Evolutionary conservation across 2,888 invertebrate species (phyloP), one percentile per base, ranked within the genome.

Genomic region (Augochlorella aurata): DNA sequence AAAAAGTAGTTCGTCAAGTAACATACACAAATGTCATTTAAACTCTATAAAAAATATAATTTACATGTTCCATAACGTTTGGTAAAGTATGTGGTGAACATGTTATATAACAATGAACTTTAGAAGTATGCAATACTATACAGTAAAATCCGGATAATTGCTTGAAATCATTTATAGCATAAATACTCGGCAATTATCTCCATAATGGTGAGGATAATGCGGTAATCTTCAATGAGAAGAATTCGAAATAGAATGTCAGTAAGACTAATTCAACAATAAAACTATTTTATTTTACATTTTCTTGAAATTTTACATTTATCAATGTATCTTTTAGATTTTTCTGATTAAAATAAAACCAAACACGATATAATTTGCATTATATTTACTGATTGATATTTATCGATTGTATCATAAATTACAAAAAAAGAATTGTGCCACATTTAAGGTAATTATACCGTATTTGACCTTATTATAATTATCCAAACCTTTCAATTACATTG

Each of bases 1-100:
- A 21, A 68, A 66, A 58, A 29, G 44, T 77, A 38, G 12, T 54
- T 77, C 18, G 44, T 72, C 45, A 49, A 66, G 63, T 65, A 74
- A 45, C 24, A 38, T 66, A 67, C 67, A 69, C 58, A 14, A 65
- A 38, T 21, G 45, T 61, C 65, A 65, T 94, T 94, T 85, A 95
- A 92, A 90, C 93, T 94, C 95, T 95, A 94, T 83, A 94, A 94
- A 89, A 90, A 90, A 72, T 44, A 70, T 74, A 18, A 79, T 44
- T 45, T 61, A 65, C 44, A 44, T 21, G 12, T 65, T 38, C 4
- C 29, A 67, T 49, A 67, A 67, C 47, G 29, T 67, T 47, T 67
- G 45, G 47, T 68, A 18, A 68, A 29, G 18, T 29, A 49, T 68
- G 24, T 49, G 10, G 1, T 10, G 24, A 18, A 68, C n/a, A 68